phyloP scores from a whole-genome alignment of 2,888 invertebrate species.

The Pterostichus niger region DNA sequence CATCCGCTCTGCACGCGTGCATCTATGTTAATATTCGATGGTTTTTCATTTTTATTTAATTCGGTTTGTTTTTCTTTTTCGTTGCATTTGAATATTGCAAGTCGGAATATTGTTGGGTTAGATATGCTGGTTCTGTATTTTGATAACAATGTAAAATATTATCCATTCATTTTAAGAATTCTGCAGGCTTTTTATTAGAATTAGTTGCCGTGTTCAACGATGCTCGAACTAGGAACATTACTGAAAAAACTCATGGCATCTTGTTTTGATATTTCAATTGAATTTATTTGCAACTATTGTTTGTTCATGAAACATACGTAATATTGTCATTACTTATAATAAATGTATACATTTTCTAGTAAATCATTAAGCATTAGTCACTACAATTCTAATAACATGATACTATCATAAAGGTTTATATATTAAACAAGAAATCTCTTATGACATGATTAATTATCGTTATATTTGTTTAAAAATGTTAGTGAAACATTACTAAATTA shows the following conservation, averaged over 20 bases:
- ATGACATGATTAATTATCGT: no score
- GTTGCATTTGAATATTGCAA: slow-evolving; percentile 61
- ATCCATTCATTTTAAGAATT: slow-evolving; percentile 63
- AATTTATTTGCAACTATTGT: slow-evolving; percentile 20
- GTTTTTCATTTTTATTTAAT: slow-evolving; percentile 63
- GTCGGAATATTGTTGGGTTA: slow-evolving; percentile 47
- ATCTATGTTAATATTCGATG: slow-evolving; percentile 65
- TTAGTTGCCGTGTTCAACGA: slow-evolving; percentile 20
- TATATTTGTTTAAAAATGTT: no score
- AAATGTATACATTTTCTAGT: no score
- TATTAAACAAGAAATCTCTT: no score
- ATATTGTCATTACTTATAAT: no score
- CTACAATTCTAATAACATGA: no score
- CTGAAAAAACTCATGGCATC: slow-evolving; percentile 1
- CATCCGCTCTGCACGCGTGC: slow-evolving; percentile 45
- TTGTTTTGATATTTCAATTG: slow-evolving; percentile 7
- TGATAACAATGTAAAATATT: slow-evolving; percentile 63
- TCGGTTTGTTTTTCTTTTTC: slow-evolving; percentile 58
- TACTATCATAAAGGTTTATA: no score
- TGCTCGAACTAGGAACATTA: not conserved
- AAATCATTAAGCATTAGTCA: no score
- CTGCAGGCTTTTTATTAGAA: slow-evolving; percentile 28
- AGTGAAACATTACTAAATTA: no score
- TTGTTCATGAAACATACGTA: not conserved
- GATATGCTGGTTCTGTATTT: slow-evolving; percentile 56